phyloP scores from a whole-genome alignment of 30 jellyfish, hydroid and myxozoan genomes.

The Mastigias papua region DNA sequence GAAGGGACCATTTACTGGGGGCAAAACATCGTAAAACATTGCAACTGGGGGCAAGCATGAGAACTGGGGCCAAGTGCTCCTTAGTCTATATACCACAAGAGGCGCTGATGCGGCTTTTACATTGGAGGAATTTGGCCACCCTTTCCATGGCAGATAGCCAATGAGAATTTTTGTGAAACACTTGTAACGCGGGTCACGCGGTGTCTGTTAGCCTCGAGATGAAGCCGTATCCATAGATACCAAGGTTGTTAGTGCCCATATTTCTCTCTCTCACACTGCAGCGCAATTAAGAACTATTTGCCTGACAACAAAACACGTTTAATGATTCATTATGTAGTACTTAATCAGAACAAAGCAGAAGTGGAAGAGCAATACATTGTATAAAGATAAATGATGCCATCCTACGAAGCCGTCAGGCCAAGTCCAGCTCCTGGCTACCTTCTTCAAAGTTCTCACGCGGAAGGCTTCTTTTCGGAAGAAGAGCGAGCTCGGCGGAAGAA shows the following conservation, averaged over 20 bases:
- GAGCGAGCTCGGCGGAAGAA: constrained; percentile 51
- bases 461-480: constrained; percentile 59
- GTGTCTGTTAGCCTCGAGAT: constrained; percentile 16
- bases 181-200: neutral
- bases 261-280: neutral
- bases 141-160: too few relatives aligned
- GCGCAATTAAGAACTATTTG: neutral
- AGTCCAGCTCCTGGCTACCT: constrained; percentile 16
- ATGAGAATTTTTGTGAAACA: too few relatives aligned
- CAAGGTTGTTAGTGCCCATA: neutral
- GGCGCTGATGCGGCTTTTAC: too few relatives aligned
- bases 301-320: neutral
- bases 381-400: constrained; percentile 29
- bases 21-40: too few relatives aligned
- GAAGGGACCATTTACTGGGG: too few relatives aligned
- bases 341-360: neutral
- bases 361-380: neutral
- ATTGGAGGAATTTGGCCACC: too few relatives aligned
- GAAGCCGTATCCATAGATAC: constrained; percentile 26
- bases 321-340: neutral
- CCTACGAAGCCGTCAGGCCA: constrained; percentile 31
- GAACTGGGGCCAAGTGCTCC: too few relatives aligned
- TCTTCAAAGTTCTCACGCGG: constrained; percentile 29
- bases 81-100: too few relatives aligned
- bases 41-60: too few relatives aligned